Evolutionary conservation across 2,888 invertebrate genomes (phyloP).

Genomic region (Euclidia mi): DNA sequence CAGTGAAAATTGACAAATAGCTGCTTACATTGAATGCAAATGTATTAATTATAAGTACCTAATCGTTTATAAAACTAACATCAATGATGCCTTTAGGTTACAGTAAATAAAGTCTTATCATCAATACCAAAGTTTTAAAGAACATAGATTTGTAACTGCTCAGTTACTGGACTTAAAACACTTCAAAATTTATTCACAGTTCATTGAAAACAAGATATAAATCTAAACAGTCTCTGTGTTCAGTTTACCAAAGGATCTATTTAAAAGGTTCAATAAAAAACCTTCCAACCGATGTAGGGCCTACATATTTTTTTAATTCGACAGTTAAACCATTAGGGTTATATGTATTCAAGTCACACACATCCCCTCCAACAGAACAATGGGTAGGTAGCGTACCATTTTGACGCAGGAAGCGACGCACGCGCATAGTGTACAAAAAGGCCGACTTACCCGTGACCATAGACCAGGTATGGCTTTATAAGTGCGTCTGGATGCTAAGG

Average conservation of each 20-base stretch:
- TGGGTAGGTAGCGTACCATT: conserved; percentile 86
- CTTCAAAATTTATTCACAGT: background rate
- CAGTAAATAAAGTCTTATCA: too few species aligned
- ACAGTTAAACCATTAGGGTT: conserved; percentile 68
- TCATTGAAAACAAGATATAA: conserved; percentile 31
- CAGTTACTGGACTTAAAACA: too few species aligned
- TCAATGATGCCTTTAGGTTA: too few species aligned
- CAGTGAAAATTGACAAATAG: too few species aligned
- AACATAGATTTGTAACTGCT: too few species aligned
- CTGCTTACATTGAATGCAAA: too few species aligned
- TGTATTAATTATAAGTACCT: too few species aligned
- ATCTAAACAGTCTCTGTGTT: conserved; percentile 41
- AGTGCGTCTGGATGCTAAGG: conserved; percentile 82
- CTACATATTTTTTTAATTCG: conserved; percentile 73
- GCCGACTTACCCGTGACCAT: conserved; percentile 72
- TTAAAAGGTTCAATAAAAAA: conserved; percentile 37
- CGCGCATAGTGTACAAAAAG: conserved; percentile 84
- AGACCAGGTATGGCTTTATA: conserved; percentile 72
- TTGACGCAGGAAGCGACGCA: conserved; percentile 86
- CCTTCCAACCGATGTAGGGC: conserved; percentile 50
- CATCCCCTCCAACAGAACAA: conserved; percentile 85
- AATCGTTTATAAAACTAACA: too few species aligned
- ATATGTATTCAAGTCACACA: conserved; percentile 80
- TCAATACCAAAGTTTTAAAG: too few species aligned
- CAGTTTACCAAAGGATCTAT: conserved; percentile 53